Percentiles rank a stretch among this genome's conserved stretches.
Evolutionary conservation across 2,113 vertebrate species (phyloP).

Genomic region (Rhagologus leucostigma): DNA sequence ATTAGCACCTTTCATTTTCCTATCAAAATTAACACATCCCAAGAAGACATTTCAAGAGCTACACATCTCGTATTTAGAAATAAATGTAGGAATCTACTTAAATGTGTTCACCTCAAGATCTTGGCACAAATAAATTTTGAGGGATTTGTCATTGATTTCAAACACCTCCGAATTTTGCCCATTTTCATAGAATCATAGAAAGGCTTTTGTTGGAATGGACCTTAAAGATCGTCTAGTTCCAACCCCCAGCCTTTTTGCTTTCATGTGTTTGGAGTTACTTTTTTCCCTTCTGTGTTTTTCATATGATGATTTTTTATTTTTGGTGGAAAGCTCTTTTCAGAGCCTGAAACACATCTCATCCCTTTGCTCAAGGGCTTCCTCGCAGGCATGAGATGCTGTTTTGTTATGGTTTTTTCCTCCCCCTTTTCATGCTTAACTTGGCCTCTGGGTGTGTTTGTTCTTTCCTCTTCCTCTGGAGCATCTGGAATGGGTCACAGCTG

Average conservation of each 20-base stretch:
- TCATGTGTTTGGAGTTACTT: not conserved
- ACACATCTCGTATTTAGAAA: not conserved
- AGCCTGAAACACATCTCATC: not conserved
- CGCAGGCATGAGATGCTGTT: not conserved
- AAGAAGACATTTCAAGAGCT: slow-evolving; percentile 3
- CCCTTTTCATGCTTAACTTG: not conserved
- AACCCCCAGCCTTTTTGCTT: not conserved
- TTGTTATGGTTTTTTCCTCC: not conserved
- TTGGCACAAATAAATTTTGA: not conserved
- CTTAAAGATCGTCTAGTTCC: not conserved
- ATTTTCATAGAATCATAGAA: not conserved
- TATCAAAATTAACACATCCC: slow-evolving; percentile 38
- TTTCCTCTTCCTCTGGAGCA: not conserved
- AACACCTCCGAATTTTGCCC: not conserved
- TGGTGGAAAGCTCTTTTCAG: not conserved
- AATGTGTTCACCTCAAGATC: not conserved
- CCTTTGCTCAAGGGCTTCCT: not conserved
- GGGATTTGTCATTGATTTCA: not conserved
- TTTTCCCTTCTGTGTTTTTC: not conserved
- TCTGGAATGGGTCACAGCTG: not conserved
- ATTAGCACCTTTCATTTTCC: slow-evolving; percentile 45
- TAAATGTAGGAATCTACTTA: not conserved
- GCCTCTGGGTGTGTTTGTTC: not conserved
- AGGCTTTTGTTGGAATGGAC: not conserved
- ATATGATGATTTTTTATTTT: not conserved